These are phyloP conservation scores for Masnerella sp. DNA, from an alignment of 2,888 invertebrate genomes.

Conservation along the genomic window DNA sequence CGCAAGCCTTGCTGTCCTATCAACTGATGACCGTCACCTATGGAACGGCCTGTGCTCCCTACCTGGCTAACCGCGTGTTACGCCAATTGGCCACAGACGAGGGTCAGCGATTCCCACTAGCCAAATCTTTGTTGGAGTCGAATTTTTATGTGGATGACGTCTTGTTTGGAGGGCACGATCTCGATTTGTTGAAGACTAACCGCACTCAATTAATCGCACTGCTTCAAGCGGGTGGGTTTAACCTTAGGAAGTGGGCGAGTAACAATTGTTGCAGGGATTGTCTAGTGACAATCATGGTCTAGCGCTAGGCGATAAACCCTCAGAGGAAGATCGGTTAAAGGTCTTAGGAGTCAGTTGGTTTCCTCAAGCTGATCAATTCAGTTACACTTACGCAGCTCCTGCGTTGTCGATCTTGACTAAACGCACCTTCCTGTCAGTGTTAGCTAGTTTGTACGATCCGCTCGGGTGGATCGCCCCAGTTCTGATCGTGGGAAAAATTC, in stretches of 20 bases:
- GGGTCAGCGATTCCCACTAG: not conserved
- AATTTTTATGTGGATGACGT: constrained; percentile 19
- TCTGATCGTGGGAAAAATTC: not conserved
- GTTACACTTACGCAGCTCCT: no score
- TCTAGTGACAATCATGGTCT: constrained; percentile 5
- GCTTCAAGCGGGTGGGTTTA: constrained; percentile 12
- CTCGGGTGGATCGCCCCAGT: not conserved
- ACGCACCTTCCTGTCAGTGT: not conserved
- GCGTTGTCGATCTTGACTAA: not conserved
- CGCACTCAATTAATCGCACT: not conserved
- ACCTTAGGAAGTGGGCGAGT: constrained; percentile 3
- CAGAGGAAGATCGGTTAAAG: not conserved
- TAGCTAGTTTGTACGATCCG: not conserved
- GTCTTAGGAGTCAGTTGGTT: constrained; percentile 1
- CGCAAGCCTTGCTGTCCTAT: not conserved
- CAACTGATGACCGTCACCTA: not conserved
- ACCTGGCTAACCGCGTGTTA: constrained; percentile 1
- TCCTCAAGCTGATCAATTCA: not conserved
- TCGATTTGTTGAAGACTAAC: not conserved
- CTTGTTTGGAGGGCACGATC: constrained; percentile 1
- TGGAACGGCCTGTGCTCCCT: constrained; percentile 7
- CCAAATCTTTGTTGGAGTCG: not conserved
- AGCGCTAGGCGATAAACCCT: not conserved
- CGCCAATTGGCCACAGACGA: not conserved
- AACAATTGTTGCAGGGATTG: not conserved